Evolutionary conservation across 2,797 vertebrate species (phyloP).

Genomic region (Acestrorhynchus altus): DNA sequence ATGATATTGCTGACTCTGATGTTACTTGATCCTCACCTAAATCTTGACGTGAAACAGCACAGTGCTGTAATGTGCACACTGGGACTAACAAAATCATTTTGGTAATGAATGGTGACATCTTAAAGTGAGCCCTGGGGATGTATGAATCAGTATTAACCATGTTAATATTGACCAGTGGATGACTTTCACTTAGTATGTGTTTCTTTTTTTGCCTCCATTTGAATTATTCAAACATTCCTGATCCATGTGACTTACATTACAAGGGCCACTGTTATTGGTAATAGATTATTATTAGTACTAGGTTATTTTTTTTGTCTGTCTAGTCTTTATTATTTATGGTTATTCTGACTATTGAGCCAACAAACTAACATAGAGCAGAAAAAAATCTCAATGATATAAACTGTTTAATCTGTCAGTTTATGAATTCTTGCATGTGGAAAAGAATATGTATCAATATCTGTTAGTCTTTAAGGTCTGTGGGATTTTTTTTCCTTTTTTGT

Average conservation of each 20-base stretch:
- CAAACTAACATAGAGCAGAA: no score
- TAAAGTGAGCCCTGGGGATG: slow-evolving; percentile 34
- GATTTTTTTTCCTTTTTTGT: no score
- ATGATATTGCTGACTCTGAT: not conserved
- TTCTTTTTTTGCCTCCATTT: slow-evolving; percentile 1
- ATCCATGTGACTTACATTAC: slow-evolving; percentile 14
- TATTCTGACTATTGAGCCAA: not conserved
- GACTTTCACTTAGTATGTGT: slow-evolving; percentile 23
- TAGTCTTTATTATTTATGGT: no score
- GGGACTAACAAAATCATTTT: not conserved
- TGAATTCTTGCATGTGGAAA: no score
- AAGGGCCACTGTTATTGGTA: not conserved
- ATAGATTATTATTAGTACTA: not conserved
- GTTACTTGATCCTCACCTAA: not conserved
- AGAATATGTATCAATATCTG: no score
- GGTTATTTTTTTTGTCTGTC: no score
- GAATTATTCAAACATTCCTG: slow-evolving; percentile 5
- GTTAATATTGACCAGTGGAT: slow-evolving; percentile 35
- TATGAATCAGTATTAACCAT: slow-evolving; percentile 19
- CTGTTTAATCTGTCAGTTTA: no score
- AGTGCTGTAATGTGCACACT: slow-evolving; percentile 12
- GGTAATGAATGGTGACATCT: slow-evolving; percentile 26
- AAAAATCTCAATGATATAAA: no score
- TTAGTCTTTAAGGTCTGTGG: no score
- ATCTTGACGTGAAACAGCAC: not conserved